phyloP scores from a whole-genome alignment of 2,113 vertebrate genomes.

The Buteo buteo region DNA sequence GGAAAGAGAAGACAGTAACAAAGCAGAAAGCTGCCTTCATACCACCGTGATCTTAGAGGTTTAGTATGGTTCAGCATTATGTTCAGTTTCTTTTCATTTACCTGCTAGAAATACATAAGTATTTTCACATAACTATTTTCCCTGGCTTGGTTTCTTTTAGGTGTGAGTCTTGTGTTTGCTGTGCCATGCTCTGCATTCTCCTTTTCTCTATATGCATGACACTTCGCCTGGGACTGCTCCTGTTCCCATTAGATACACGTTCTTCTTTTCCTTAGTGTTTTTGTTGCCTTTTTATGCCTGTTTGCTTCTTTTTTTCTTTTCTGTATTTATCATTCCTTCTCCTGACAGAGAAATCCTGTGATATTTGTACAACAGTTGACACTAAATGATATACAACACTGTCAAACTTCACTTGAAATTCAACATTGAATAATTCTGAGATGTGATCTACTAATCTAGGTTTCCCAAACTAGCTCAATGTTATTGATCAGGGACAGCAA shows the following conservation, averaged over 20 bases:
- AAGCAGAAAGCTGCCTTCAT: not conserved
- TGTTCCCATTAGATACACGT: not conserved
- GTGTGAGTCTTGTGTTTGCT: not conserved
- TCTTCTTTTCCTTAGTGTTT: not conserved
- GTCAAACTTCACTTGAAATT: not conserved
- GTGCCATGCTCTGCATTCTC: not conserved
- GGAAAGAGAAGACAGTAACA: not conserved
- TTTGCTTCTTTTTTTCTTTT: not conserved
- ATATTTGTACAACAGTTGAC: not conserved
- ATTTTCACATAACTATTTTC: not conserved
- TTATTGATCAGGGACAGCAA: not conserved
- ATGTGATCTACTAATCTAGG: not conserved
- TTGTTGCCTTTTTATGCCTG: not conserved
- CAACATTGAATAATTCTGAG: not conserved
- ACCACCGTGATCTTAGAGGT: fast-evolving
- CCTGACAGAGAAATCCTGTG: not conserved
- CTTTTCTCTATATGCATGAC: not conserved
- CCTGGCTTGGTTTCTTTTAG: not conserved
- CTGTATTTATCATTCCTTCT: not conserved
- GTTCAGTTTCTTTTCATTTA: not conserved
- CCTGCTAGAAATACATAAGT: not conserved
- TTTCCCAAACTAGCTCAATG: not conserved
- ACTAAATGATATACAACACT: not conserved
- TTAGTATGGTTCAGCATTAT: not conserved
- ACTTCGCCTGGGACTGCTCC: not conserved